Base-by-base conservation (phyloP, 2,113 vertebrate genomes). In the Passer montanus region DNA sequence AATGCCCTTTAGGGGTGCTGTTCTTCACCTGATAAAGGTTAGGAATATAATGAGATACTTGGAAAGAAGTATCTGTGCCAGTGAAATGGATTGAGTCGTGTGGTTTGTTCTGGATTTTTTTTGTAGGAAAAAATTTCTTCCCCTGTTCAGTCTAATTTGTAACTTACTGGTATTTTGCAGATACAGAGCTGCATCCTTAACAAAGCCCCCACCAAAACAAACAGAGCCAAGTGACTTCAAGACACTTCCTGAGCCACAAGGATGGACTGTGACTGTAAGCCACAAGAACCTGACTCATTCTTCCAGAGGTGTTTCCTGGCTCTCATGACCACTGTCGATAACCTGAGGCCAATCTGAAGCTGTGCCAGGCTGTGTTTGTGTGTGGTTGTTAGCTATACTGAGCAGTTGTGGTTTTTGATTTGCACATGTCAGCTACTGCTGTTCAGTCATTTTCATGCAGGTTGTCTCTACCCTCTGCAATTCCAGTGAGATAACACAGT, bases 231-330 rank as follows among this genome's bases (percentile, higher is more conserved):
- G 97, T 35, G 97, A 95, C 46, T 95, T 98, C 81, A 92, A 96
- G 89, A 98, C 94, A 60, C 73, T 98, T 98, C 70, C 91, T 96
- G 62, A 98, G 97, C 59, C 96, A 87, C 37, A 96, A 89, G 78
- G 35, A 95, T 98, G 93, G 97, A 98, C 96, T 98, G 96, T 94
- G 97, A 98, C 91, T 98, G 98, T 86, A 97, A 98, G 96, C 95
- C 97, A 4, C 50, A 66, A 12, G 98, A 98, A 56, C 95, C 97
- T 6, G 97, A 96, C 56, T 87, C 47, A 26, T 93, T 98, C 64
- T 98, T 98, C 82, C 98, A 98, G 96, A 95, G 92, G 55, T 98
- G 98, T 95, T 99, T 98, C 91, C 97, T 97, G 96, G 96, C 98
- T 35, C 91, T 98, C 11, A 95, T 97, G 89, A 98, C 95, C 2